A percentile compares a stretch with the other conserved stretches of the same genome.
Evolutionary conservation across 2,888 invertebrate species (phyloP).

Genomic region (Cylindroiulus punctatus): DNA sequence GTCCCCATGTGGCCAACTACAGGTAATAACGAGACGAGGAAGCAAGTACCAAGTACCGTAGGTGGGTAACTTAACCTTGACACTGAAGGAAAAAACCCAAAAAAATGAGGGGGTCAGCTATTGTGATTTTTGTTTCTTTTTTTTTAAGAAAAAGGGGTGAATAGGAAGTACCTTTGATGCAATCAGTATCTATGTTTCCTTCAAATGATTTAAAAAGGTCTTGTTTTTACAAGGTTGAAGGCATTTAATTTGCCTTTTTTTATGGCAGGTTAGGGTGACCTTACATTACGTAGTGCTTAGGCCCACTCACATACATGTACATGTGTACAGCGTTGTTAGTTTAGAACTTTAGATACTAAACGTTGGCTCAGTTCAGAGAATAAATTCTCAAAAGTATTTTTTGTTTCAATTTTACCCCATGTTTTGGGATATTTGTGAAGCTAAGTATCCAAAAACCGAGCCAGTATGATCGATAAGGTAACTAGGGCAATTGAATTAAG

Average conservation of each 20-base stretch:
- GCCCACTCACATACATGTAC: too few species aligned
- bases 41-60: neutral
- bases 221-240: neutral
- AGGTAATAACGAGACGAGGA: neutral
- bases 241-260: neutral
- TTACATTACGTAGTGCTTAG: too few species aligned
- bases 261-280: too few species aligned
- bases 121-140: neutral
- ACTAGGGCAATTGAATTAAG: too few species aligned
- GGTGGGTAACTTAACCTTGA: slow-evolving; percentile 28
- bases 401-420: too few species aligned
- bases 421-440: too few species aligned
- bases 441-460: too few species aligned
- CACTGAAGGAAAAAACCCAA: neutral
- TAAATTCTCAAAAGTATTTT: too few species aligned
- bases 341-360: too few species aligned
- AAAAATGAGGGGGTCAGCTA: slow-evolving; percentile 9
- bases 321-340: too few species aligned
- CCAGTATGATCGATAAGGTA: too few species aligned
- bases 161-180: slow-evolving; percentile 11
- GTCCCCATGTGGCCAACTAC: neutral
- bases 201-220: neutral
- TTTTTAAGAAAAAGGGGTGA: neutral
- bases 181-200: neutral
- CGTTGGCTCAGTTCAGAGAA: too few species aligned